phyloP scores from a whole-genome alignment of 2,888 invertebrate species.

The Bellardia pandia region DNA sequence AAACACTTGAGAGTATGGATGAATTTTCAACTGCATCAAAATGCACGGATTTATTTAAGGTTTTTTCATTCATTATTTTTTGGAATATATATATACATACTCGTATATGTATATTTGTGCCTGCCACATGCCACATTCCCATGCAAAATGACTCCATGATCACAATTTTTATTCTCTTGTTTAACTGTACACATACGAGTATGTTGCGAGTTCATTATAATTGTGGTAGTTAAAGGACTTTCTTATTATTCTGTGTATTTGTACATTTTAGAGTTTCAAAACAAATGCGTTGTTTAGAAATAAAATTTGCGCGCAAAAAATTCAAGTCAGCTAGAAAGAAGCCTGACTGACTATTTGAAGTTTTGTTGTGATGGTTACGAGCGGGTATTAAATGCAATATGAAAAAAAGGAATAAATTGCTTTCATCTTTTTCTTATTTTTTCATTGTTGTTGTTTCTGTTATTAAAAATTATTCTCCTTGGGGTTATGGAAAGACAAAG shows the following conservation, averaged over 20 bases:
- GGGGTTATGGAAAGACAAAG: constrained; percentile 43
- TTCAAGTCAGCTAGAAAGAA: not conserved
- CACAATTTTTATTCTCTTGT: not conserved
- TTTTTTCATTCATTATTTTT: constrained; percentile 2
- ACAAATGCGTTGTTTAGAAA: constrained; percentile 51
- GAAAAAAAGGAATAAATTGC: constrained; percentile 24
- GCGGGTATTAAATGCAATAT: constrained; percentile 2
- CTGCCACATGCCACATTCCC: constrained; percentile 41
- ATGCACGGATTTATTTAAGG: constrained; percentile 27
- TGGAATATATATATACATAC: not conserved
- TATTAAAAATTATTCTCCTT: constrained; percentile 47
- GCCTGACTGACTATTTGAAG: constrained; percentile 54
- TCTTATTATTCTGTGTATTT: not conserved
- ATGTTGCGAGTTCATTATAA: constrained; percentile 30
- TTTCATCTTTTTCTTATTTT: constrained; percentile 52
- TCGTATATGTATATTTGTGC: not conserved
- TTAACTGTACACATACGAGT: not conserved
- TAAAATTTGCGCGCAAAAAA: constrained; percentile 33
- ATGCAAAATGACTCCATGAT: constrained; percentile 35
- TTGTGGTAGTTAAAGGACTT: constrained; percentile 46
- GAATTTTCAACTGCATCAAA: constrained; percentile 56
- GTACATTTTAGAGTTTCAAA: constrained; percentile 33
- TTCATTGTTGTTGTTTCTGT: constrained; percentile 27
- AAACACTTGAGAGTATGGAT: constrained; percentile 69
- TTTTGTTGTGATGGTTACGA: constrained; percentile 36